Base-by-base conservation (phyloP, 2,113 vertebrate species). In the Nansenia antarctica region DNA sequence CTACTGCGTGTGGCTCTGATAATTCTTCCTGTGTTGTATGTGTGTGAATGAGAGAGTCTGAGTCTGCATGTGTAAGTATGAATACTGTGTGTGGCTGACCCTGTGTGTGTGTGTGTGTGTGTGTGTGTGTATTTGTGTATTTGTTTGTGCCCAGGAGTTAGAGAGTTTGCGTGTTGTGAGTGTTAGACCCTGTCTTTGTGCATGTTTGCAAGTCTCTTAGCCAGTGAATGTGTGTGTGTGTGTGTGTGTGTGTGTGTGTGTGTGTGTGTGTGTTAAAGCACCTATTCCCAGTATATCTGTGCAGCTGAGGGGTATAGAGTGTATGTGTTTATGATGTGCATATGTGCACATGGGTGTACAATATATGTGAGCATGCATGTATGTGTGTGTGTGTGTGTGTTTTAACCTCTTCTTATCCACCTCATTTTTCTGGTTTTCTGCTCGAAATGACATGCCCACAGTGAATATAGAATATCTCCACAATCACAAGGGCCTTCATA, bases 211-310 rank as follows among this genome's bases (percentile, higher is more conserved):
- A 37, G 5, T 37, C 5, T 6, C 5, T 9, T 37, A 37, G 35
- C 11, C 35, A 6, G 35, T 6, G 35, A 4, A 4, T 9, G 35
- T 37, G 35, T 37, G 35, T 9, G 5, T 9, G 9, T 37, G 35
- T 65, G 55, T 20, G 49, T 76, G 72, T 30, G 47, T 29, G 27
- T 45, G 57, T 62, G 54, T 65, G 73, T 30, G 61, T 69, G 73
- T 55, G 18, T 58, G 37, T 67, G 59, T 65, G 70, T 58, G 52
- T 68, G 57, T 62, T 42, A 62, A 77, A 78, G 80, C 63, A 78
- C 68, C 82, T 83, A 84, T 82, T 87, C 87, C 86, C 81, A 88
- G 87, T 89, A 87, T 84, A 86, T 89, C 86, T 91, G 88, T 90
- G 86, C 81, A 71, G 32, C 12, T 78, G 82, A 80, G 70, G 75